Conservation (phyloP, 2,797 vertebrate genomes). For the Coregonus suidteri region DNA sequence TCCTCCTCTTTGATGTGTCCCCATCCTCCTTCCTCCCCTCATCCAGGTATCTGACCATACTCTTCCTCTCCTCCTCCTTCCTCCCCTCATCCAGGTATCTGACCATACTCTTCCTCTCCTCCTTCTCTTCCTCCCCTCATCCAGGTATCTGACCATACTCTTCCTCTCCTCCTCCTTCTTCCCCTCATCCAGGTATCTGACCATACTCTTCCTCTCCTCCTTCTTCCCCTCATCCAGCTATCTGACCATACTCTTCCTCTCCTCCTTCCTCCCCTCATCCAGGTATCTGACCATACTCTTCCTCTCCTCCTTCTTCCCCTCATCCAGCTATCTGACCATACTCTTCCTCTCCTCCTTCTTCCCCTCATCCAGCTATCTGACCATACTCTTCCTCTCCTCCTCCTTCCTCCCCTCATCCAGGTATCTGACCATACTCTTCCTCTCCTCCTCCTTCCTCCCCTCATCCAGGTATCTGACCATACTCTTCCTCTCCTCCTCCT, state of each 20-base stretch:
- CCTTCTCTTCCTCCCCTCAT: slow-evolving; percentile 1
- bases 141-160: slow-evolving; percentile 17
- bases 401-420: slow-evolving; percentile 59
- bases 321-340: slow-evolving; percentile 22
- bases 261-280: not conserved
- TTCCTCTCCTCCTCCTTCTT: too few species aligned
- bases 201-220: slow-evolving; percentile 1
- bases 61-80: slow-evolving; percentile 28
- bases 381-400: not conserved
- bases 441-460: slow-evolving; percentile 18
- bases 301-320: slow-evolving; percentile 22
- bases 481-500: slow-evolving; percentile 37
- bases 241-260: slow-evolving; percentile 65
- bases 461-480: not conserved
- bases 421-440: slow-evolving; percentile 76
- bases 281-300: slow-evolving; percentile 4
- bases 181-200: slow-evolving; percentile 18
- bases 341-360: too few species aligned
- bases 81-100: slow-evolving; percentile 26
- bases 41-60: slow-evolving; percentile 22
- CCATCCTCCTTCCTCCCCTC: not conserved
- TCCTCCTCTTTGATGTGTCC: slow-evolving; percentile 63
- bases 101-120: not conserved
- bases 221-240: slow-evolving; percentile 73
- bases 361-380: slow-evolving; percentile 17